Conservation (phyloP, 2,113 vertebrate species). For the Myiozetetes cayanensis region DNA sequence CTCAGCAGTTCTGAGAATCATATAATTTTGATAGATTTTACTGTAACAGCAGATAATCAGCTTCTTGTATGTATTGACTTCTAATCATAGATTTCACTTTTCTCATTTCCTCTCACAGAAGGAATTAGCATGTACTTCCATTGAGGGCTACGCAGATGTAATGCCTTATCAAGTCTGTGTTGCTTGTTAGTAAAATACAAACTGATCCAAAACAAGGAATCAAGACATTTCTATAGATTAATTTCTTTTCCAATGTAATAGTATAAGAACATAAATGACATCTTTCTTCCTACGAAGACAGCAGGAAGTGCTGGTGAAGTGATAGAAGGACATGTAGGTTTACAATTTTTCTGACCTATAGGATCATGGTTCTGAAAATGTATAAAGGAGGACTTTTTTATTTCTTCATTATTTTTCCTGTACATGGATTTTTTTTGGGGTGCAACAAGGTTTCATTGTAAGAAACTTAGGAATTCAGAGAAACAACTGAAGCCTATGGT, state of each 20-base stretch:
- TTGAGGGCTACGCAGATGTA: not conserved
- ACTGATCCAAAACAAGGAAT: not conserved
- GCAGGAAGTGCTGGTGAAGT: not conserved
- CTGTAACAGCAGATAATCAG: not conserved
- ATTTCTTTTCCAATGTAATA: not conserved
- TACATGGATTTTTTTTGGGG: not conserved
- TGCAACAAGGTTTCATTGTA: not conserved
- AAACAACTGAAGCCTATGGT: not conserved
- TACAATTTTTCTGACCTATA: not conserved
- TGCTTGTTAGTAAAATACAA: not conserved
- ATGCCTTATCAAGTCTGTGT: not conserved
- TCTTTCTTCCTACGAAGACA: not conserved
- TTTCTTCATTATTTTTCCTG: not conserved
- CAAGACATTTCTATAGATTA: not conserved
- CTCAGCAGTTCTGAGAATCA: not conserved
- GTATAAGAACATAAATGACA: not conserved
- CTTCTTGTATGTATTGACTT: not conserved
- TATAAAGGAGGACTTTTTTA: not conserved
- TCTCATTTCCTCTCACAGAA: not conserved
- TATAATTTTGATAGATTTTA: not conserved
- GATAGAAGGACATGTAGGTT: not conserved
- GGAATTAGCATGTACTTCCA: not conserved
- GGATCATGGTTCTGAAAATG: not conserved
- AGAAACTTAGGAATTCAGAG: not conserved
- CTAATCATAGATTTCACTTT: not conserved